Percentiles rank a stretch among this genome's conserved stretches.
phyloP scores from a whole-genome alignment of 2,888 invertebrate genomes.

The Pheosia tremula region DNA sequence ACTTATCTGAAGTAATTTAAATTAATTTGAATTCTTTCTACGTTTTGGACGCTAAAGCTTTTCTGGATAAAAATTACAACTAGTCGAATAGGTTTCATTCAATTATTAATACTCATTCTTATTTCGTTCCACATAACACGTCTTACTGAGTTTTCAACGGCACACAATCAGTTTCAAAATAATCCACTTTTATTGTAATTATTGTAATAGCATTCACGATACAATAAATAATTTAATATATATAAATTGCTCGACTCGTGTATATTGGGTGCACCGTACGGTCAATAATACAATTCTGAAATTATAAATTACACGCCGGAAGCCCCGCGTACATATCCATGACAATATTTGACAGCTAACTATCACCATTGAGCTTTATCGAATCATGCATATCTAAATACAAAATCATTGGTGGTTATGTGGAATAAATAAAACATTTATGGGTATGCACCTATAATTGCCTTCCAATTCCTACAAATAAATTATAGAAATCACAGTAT shows the following conservation, averaged over 20 bases:
- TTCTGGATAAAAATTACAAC: slow-evolving; percentile 21
- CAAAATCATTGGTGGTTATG: background rate
- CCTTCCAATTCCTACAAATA: background rate
- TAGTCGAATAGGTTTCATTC: slow-evolving; percentile 12
- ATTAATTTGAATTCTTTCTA: slow-evolving; percentile 75
- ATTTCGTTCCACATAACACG: slow-evolving; percentile 40
- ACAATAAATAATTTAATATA: slow-evolving; percentile 35
- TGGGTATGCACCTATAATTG: too few species aligned
- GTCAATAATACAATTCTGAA: slow-evolving; percentile 50
- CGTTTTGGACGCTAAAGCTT: slow-evolving; percentile 12
- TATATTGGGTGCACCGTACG: slow-evolving; percentile 42
- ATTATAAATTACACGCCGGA: slow-evolving; percentile 75
- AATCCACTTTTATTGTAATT: slow-evolving; percentile 38
- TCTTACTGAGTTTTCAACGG: slow-evolving; percentile 15
- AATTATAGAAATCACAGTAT: too few species aligned
- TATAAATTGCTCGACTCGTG: slow-evolving; percentile 38
- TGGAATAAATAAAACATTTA: background rate
- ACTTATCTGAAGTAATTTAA: slow-evolving; percentile 71
- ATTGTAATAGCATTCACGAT: slow-evolving; percentile 42
- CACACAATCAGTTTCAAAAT: slow-evolving; percentile 30
- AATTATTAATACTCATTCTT: slow-evolving; percentile 30
- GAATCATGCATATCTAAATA: slow-evolving; percentile 57
- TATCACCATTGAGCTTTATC: slow-evolving; percentile 39
- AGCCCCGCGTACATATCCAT: slow-evolving; percentile 47
- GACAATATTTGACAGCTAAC: slow-evolving; percentile 61